Percentiles rank a stretch among this genome's conserved stretches.
phyloP scores from a whole-genome alignment of 2,113 vertebrate genomes.

The Pteronura brasiliensis region DNA sequence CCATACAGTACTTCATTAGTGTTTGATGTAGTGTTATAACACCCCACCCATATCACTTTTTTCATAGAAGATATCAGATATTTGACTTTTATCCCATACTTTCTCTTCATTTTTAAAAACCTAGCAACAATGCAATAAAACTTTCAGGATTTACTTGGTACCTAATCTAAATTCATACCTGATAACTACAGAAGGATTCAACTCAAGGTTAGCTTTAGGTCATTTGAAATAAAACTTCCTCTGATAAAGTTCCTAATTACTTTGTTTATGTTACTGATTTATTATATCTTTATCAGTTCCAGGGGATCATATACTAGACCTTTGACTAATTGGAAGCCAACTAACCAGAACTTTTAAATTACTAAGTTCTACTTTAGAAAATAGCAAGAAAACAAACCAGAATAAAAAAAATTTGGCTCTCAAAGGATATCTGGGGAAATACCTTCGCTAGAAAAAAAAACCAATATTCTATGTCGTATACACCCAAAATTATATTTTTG shows the following conservation, averaged over 20 bases:
- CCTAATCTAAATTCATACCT: constrained; percentile 43
- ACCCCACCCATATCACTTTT: not conserved
- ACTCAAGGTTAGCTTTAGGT: constrained; percentile 31
- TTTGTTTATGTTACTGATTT: constrained; percentile 5
- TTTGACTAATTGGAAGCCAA: not conserved
- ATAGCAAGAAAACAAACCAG: not conserved
- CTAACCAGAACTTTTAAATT: not conserved
- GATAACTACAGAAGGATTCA: not conserved
- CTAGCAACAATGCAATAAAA: not conserved
- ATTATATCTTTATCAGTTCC: not conserved
- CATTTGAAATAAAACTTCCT: not conserved
- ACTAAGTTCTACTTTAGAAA: not conserved
- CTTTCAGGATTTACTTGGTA: not conserved
- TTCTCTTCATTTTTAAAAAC: not conserved
- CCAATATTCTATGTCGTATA: not conserved
- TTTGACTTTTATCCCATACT: not conserved
- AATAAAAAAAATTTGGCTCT: not conserved
- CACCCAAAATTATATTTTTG: not conserved
- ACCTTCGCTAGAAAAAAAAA: not conserved
- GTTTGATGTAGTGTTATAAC: no score
- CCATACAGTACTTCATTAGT: no score
- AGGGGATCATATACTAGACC: not conserved
- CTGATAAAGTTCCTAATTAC: not conserved
- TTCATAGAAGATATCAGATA: constrained; percentile 5
- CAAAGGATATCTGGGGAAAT: not conserved